Evolutionary conservation across 2,113 vertebrate genomes (phyloP).

Genomic region (Esox niger): DNA sequence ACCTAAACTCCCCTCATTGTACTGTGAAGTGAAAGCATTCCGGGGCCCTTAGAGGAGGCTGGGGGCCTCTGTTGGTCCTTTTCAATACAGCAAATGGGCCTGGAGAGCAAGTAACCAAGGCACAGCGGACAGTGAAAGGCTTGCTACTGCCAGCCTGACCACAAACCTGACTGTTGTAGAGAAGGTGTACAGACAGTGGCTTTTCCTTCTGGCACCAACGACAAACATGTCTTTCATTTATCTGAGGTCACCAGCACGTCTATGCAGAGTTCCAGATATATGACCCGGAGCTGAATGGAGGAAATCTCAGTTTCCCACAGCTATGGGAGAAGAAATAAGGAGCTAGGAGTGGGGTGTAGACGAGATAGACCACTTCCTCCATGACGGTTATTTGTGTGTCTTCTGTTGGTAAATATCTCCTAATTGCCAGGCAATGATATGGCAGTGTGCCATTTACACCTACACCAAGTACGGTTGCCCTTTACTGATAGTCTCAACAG

Average conservation of each 20-base stretch:
- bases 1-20: conserved; percentile 51
- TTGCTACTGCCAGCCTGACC: no score
- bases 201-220: no score
- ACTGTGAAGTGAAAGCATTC: conserved; percentile 43
- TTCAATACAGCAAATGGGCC: conserved; percentile 41
- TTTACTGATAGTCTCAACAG: no score
- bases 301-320: no score
- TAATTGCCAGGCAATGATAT: conserved; percentile 22
- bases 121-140: background rate
- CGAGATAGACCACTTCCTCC: no score
- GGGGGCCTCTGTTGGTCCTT: conserved; percentile 19
- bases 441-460: conserved; percentile 12
- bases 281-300: no score
- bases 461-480: background rate
- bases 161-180: background rate
- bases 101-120: conserved; percentile 29
- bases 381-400: background rate
- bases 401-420: conserved; percentile 23
- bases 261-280: no score
- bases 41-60: conserved; percentile 35
- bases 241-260: no score
- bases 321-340: background rate
- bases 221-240: no score
- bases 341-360: no score
- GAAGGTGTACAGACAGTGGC: background rate